Percentiles rank a stretch among this genome's conserved stretches.
These are phyloP conservation scores for Cynopterus brachyotis DNA, from an alignment of 2,113 vertebrate species.

Conservation along the genomic window DNA sequence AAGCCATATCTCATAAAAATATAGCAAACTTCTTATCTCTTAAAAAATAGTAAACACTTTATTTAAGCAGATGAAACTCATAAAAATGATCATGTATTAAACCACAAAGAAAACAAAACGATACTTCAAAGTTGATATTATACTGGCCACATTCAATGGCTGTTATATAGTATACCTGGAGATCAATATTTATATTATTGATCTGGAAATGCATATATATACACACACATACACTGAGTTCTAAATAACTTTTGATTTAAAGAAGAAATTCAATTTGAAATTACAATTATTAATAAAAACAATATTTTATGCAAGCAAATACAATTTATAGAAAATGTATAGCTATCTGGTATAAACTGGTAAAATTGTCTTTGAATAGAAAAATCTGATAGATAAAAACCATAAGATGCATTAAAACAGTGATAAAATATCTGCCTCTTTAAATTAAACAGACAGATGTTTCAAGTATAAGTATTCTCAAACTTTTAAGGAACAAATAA, in stretches of 20 bases:
- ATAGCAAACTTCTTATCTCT: not conserved
- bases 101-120: not conserved
- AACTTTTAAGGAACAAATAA: conserved; percentile 15
- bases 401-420: not conserved
- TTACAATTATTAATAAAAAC: not conserved
- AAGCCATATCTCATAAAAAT: not conserved
- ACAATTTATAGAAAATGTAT: not conserved
- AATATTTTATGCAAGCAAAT: not conserved
- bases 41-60: not conserved
- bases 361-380: not conserved
- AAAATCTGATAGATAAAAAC: not conserved
- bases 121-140: not conserved
- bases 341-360: not conserved
- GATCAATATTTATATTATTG: not conserved
- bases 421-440: not conserved
- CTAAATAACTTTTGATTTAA: not conserved
- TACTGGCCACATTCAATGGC: too few species aligned
- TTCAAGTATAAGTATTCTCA: not conserved
- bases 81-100: not conserved
- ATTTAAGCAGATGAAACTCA: not conserved
- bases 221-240: not conserved
- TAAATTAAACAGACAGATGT: conserved; percentile 30
- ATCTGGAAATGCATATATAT: not conserved
- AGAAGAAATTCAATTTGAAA: not conserved
- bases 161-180: not conserved